Conservation (phyloP, 2,888 invertebrate genomes). For the Augiades crinisus region DNA sequence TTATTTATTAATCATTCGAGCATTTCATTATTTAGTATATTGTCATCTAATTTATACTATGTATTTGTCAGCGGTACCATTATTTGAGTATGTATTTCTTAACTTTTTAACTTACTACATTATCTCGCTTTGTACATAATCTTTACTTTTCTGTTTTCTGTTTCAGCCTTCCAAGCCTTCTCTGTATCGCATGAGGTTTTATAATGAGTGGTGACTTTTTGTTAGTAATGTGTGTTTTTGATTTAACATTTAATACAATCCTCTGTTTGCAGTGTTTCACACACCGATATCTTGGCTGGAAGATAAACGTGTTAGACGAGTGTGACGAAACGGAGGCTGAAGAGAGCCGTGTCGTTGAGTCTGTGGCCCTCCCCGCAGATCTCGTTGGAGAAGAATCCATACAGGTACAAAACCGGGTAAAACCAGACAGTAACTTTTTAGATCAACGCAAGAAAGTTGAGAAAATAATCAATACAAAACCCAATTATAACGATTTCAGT, state of each 20-base stretch:
- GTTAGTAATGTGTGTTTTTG: constrained; percentile 4
- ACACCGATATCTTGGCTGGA: constrained; percentile 97
- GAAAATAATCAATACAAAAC: constrained; percentile 74
- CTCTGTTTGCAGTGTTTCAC: constrained; percentile 89
- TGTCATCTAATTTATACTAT: constrained; percentile 8
- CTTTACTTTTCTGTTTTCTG: constrained; percentile 72
- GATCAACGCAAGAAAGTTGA: constrained; percentile 64
- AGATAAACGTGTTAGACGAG: constrained; percentile 93
- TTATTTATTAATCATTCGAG: background rate
- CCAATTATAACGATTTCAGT: constrained; percentile 77
- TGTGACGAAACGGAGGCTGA: constrained; percentile 85
- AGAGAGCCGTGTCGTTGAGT: constrained; percentile 73
- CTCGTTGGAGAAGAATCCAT: constrained; percentile 80
- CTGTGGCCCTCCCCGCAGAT: constrained; percentile 58
- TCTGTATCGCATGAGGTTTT: constrained; percentile 71
- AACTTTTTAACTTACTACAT: constrained; percentile 29
- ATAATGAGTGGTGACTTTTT: constrained; percentile 51
- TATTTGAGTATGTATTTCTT: constrained; percentile 30
- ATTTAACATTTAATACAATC: constrained; percentile 2
- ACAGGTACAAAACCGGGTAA: constrained; percentile 83
- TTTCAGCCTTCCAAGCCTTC: constrained; percentile 79
- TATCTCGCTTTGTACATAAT: constrained; percentile 64
- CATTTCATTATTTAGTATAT: background rate
- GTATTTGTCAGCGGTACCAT: constrained; percentile 24
- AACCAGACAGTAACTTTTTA: constrained; percentile 81